Conservation (phyloP, 2,888 invertebrate genomes). For the Beris morrisii region DNA sequence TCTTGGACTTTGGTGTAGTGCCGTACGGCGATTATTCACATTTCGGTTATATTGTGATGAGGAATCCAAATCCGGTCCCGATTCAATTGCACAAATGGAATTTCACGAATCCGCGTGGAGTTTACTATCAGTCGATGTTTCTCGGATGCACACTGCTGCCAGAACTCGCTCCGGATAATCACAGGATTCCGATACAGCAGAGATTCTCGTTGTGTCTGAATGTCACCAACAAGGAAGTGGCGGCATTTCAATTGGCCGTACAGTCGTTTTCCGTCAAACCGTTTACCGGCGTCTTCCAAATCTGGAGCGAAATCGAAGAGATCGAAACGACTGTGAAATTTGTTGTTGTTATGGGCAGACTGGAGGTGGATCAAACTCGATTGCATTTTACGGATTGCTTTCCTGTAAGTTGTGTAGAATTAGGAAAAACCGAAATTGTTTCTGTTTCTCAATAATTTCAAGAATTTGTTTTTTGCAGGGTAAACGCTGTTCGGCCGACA, state of each 20-base stretch:
- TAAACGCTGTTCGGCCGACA: slow-evolving; percentile 73
- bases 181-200: neutral
- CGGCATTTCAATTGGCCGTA: slow-evolving; percentile 67
- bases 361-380: slow-evolving; percentile 68
- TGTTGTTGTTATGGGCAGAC: slow-evolving; percentile 72
- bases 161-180: neutral
- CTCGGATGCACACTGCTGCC: slow-evolving; percentile 60
- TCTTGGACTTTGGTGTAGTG: slow-evolving; percentile 53
- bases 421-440: neutral
- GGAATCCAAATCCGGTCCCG: slow-evolving; percentile 52
- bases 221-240: slow-evolving; percentile 40
- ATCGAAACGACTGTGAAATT: slow-evolving; percentile 73
- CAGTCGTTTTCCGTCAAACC: slow-evolving; percentile 68
- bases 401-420: slow-evolving; percentile 65
- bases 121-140: slow-evolving; percentile 55
- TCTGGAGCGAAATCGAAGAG: slow-evolving; percentile 72
- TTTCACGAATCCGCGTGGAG: slow-evolving; percentile 48
- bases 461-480: slow-evolving; percentile 59
- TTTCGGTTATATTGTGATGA: slow-evolving; percentile 49
- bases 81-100: slow-evolving; percentile 51
- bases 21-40: slow-evolving; percentile 52
- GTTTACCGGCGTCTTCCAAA: slow-evolving; percentile 68
- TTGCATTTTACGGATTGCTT: slow-evolving; percentile 77
- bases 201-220: slow-evolving; percentile 41
- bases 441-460: neutral